phyloP scores from a whole-genome alignment of 1,140 invertebrate genomes.

The Drosophila kanapiae region DNA sequence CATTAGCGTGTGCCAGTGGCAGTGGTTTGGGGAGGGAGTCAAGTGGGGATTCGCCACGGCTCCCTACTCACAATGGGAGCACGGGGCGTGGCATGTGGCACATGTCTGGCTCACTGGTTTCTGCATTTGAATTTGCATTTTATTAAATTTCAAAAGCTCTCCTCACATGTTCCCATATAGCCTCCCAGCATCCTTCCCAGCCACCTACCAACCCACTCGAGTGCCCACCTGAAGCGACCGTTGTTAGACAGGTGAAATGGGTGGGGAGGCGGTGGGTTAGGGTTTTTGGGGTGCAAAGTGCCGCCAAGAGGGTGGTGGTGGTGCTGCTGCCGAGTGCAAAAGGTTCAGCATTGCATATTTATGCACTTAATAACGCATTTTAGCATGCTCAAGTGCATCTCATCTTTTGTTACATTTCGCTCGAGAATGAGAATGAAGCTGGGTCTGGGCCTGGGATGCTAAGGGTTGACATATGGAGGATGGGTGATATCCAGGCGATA shows the following conservation, averaged over 20 bases:
- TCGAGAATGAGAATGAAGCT: neutral
- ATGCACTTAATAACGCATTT: slow-evolving; percentile 84
- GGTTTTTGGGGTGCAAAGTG: slow-evolving; percentile 6
- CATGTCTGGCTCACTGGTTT: slow-evolving; percentile 71
- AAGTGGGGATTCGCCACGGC: neutral
- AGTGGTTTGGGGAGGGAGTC: slow-evolving; percentile 2
- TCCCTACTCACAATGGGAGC: slow-evolving; percentile 35
- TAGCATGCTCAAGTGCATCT: slow-evolving; percentile 82
- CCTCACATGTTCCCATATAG: slow-evolving; percentile 47
- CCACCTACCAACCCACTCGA: slow-evolving; percentile 19
- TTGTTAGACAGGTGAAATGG: slow-evolving; percentile 56
- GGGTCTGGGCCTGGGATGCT: neutral
- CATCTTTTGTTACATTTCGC: slow-evolving; percentile 75
- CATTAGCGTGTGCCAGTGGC: slow-evolving; percentile 69
- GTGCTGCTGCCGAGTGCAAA: slow-evolving; percentile 15
- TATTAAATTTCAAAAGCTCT: slow-evolving; percentile 82
- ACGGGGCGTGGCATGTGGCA: slow-evolving; percentile 61
- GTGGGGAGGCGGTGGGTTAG: neutral
- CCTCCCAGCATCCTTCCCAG: neutral
- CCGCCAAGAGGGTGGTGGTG: slow-evolving; percentile 12
- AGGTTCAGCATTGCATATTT: slow-evolving; percentile 77
- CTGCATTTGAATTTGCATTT: slow-evolving; percentile 77
- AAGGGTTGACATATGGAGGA: slow-evolving; percentile 6
- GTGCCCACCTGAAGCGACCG: slow-evolving; percentile 57
- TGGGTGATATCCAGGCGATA: slow-evolving; percentile 11